These are phyloP conservation scores for Tamias sibiricus DNA, from an alignment of 2,113 vertebrate species.

Conservation along the genomic window DNA sequence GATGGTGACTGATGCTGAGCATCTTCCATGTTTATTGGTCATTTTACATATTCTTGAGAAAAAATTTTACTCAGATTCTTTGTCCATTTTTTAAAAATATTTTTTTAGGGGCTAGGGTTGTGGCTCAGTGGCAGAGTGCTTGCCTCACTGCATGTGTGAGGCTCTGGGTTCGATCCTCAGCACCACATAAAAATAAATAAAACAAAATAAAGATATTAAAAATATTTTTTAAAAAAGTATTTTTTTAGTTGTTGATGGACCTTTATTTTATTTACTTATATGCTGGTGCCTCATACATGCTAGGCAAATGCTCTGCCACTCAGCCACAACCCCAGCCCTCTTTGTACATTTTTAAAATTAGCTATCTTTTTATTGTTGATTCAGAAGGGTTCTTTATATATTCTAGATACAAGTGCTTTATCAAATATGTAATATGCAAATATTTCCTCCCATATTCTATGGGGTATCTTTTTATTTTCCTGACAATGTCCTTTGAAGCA, in stretches of 20 bases:
- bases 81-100: background rate
- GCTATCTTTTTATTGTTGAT: constrained; percentile 25
- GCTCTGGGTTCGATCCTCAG: too few relatives aligned
- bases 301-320: too few relatives aligned
- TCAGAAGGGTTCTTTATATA: background rate
- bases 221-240: too few relatives aligned
- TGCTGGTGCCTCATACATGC: too few relatives aligned
- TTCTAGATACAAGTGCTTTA: background rate
- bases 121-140: too few relatives aligned
- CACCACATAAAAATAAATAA: too few relatives aligned
- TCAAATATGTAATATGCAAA: background rate
- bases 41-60: background rate
- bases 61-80: background rate
- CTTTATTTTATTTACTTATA: too few relatives aligned
- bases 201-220: too few relatives aligned
- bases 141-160: too few relatives aligned
- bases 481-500: background rate
- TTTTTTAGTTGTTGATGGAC: too few relatives aligned
- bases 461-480: background rate
- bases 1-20: background rate
- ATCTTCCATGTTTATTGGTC: background rate
- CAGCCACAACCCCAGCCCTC: too few relatives aligned
- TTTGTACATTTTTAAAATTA: background rate
- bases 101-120: too few relatives aligned
- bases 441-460: background rate